Percentiles rank a stretch among this genome's conserved stretches.
phyloP scores from a whole-genome alignment of 2,797 vertebrate genomes.

The Scyliorhinus canicula region DNA sequence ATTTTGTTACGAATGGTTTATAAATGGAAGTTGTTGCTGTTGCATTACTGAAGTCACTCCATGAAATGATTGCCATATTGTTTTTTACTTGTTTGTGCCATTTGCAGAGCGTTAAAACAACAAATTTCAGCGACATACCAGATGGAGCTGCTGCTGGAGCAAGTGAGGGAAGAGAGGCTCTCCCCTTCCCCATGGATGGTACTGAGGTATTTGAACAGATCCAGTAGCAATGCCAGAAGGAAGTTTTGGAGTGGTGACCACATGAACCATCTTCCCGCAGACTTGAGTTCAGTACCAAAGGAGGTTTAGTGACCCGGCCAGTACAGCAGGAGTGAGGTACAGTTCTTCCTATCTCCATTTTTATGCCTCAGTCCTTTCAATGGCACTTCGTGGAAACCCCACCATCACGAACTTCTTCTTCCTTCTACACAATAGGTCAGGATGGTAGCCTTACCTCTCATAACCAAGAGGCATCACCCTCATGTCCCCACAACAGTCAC shows the following conservation, averaged over 20 bases:
- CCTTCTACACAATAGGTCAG: neutral
- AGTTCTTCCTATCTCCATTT: neutral
- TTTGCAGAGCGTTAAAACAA: neutral
- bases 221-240: neutral
- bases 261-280: neutral
- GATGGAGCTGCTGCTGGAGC: neutral
- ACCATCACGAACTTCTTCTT: neutral
- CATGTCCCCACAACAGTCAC: neutral
- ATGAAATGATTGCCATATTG: neutral
- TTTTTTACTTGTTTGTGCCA: neutral
- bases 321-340: neutral
- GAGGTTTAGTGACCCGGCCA: neutral
- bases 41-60: neutral
- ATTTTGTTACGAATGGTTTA: neutral
- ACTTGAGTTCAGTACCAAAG: neutral
- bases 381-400: neutral
- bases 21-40: neutral
- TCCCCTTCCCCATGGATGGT: neutral
- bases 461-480: neutral
- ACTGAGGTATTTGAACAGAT: neutral
- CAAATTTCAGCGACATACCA: neutral
- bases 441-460: neutral
- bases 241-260: neutral
- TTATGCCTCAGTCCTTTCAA: too few species aligned
- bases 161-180: neutral